A percentile compares a stretch with the other conserved stretches of the same genome.
Conservation (phyloP, 2,113 vertebrate species). For the Ageneiosus marmoratus region DNA sequence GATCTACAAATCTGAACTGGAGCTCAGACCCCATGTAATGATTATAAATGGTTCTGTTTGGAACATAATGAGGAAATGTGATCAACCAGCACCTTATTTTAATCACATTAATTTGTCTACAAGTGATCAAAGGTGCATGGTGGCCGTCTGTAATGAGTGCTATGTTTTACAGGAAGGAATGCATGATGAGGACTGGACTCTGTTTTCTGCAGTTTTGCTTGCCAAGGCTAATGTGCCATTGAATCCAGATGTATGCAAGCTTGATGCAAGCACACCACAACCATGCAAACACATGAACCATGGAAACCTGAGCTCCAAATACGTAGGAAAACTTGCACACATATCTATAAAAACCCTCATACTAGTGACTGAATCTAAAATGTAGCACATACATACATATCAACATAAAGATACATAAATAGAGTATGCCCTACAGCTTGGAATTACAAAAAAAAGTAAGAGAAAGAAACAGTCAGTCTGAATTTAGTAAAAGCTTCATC, state of each 20-base stretch:
- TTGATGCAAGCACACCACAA: constrained; percentile 31
- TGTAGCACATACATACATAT: background rate
- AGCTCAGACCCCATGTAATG: background rate
- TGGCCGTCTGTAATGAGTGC: constrained; percentile 31
- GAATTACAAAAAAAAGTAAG: background rate
- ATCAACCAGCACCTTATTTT: constrained; percentile 24
- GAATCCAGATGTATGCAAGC: constrained; percentile 46
- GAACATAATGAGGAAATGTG: constrained; percentile 10
- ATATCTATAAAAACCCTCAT: background rate
- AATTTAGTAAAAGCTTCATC: constrained; percentile 38
- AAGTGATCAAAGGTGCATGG: constrained; percentile 28
- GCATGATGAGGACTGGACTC: constrained; percentile 23
- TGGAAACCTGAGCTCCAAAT: constrained; percentile 12
- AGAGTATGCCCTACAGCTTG: background rate
- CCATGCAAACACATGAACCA: constrained; percentile 5
- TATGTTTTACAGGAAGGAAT: constrained; percentile 42
- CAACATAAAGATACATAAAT: background rate
- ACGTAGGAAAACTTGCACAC: background rate
- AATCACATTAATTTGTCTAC: constrained; percentile 38
- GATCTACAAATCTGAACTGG: background rate
- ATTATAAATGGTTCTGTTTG: constrained; percentile 3
- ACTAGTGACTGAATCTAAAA: background rate
- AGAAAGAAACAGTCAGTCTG: constrained; percentile 22
- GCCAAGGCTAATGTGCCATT: constrained; percentile 38
- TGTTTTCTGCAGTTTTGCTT: constrained; percentile 41